Evolutionary conservation across 2,888 invertebrate genomes (phyloP), one percentile per base, ranked within the genome.

Genomic region (Conomelus anceps): DNA sequence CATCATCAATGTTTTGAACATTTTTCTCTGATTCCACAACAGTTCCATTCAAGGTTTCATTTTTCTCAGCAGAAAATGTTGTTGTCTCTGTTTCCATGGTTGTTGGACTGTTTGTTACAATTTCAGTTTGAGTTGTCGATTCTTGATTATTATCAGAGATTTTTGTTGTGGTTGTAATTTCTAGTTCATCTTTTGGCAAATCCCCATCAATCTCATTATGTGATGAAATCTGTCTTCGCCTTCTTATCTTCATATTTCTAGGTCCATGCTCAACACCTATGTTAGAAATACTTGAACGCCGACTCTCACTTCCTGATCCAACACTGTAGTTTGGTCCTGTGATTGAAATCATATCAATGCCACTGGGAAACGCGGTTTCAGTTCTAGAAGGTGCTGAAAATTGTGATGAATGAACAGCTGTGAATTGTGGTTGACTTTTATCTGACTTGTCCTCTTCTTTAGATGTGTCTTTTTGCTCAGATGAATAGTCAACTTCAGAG

Each of bases 241-340:
- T 91, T 90, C 34, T 89, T 88, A 88, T 84, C 89, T 92, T 92
- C 87, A 93, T 88, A 3, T 92, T 92, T 89, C 94, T 92, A 0
- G 94, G 94, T 0, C 94, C 94, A 88, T 94, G 94, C 90, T 94
- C 94, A 0, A 94, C 93, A 0, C 93, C 93, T 0, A 93, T 88
- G 9, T 23, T 23, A 20, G 85, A 85, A 22, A 23, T 22, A 22
- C 22, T 22, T 3, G 85, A 85, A 20, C 24, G 85, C 17, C 23
- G 22, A 4, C 23, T 23, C 23, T 23, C 23, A 23, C 23, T 24
- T 13, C 22, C 11, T 23, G 86, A 86, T 24, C 23, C 23, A 22
- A 22, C 23, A 86, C 24, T 86, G 24, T 86, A 86, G 89, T 91
- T 87, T 90, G 91, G 23, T 89, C 88, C 20, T 90, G 89, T 86